Percentiles rank a stretch among this genome's conserved stretches.
Evolutionary conservation across 2,797 vertebrate species (phyloP).

Genomic region (Silurus lanzhouensis): DNA sequence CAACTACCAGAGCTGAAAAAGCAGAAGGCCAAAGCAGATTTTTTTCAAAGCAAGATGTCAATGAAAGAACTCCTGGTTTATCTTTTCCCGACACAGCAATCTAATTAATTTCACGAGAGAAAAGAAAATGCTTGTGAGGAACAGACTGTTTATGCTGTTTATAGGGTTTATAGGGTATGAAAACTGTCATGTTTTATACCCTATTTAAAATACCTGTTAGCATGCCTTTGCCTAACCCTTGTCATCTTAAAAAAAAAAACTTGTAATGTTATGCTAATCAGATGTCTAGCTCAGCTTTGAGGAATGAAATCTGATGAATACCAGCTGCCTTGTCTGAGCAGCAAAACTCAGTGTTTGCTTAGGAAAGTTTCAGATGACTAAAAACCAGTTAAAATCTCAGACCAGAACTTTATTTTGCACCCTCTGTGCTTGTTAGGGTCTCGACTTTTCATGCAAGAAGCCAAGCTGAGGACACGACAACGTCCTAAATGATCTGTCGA

Average conservation of each 20-base stretch:
- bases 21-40: background rate
- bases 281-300: slow-evolving; percentile 10
- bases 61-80: no score
- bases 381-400: slow-evolving; percentile 38
- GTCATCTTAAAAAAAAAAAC: background rate
- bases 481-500: slow-evolving; percentile 55
- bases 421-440: slow-evolving; percentile 47
- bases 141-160: background rate
- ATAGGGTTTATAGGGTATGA: no score
- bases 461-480: slow-evolving; percentile 56
- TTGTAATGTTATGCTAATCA: background rate
- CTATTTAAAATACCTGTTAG: background rate
- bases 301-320: slow-evolving; percentile 25
- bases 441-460: slow-evolving; percentile 35
- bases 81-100: background rate
- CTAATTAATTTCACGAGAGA: background rate
- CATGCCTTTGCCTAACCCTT: background rate
- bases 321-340: slow-evolving; percentile 28
- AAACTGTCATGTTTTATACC: background rate
- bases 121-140: background rate
- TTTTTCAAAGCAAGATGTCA: background rate
- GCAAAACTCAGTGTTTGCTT: slow-evolving; percentile 34
- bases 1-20: slow-evolving; percentile 16
- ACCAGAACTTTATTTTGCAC: slow-evolving; percentile 36
- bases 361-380: slow-evolving; percentile 21